Conservation (phyloP, 2,797 vertebrate genomes). For the Eutrigla gurnardus region DNA sequence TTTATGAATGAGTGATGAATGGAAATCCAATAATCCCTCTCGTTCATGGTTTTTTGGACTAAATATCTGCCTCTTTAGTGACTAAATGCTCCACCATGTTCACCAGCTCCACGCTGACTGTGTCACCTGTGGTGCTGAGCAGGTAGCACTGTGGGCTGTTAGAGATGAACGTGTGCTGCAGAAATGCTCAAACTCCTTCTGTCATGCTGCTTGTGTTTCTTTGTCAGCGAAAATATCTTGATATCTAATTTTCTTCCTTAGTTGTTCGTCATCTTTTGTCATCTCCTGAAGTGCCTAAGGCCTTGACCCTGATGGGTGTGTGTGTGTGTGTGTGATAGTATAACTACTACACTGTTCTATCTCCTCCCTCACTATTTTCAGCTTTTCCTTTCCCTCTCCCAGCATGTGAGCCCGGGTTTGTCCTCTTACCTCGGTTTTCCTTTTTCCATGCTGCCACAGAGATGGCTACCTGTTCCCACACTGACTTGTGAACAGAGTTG, state of each 20-base stretch:
- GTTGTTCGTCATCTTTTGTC: slow-evolving; percentile 2
- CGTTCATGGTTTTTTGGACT: not conserved
- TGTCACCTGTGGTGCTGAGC: not conserved
- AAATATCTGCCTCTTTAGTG: not conserved
- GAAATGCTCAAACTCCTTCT: not conserved
- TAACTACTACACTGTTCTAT: slow-evolving; percentile 20
- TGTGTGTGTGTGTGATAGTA: slow-evolving; percentile 10
- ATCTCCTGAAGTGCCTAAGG: slow-evolving; percentile 4
- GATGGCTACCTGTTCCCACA: slow-evolving; percentile 67
- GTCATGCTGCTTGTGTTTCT: not conserved
- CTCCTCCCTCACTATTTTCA: slow-evolving; percentile 38
- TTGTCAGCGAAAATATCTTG: not conserved
- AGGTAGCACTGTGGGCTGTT: not conserved
- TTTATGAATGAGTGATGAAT: not conserved
- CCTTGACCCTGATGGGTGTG: slow-evolving; percentile 8
- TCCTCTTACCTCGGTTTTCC: slow-evolving; percentile 47
- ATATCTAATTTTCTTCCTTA: not conserved
- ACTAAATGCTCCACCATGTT: not conserved
- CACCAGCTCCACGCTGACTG: not conserved
- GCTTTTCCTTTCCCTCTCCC: slow-evolving; percentile 39
- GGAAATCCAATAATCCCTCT: not conserved
- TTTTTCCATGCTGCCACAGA: slow-evolving; percentile 75
- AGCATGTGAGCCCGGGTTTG: slow-evolving; percentile 36
- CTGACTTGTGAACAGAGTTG: slow-evolving; percentile 51
- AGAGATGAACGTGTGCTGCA: no score